Evolutionary conservation across 1,140 invertebrate species (phyloP), one percentile per base, ranked within the genome.

Genomic region (Heterodera schachtii): DNA sequence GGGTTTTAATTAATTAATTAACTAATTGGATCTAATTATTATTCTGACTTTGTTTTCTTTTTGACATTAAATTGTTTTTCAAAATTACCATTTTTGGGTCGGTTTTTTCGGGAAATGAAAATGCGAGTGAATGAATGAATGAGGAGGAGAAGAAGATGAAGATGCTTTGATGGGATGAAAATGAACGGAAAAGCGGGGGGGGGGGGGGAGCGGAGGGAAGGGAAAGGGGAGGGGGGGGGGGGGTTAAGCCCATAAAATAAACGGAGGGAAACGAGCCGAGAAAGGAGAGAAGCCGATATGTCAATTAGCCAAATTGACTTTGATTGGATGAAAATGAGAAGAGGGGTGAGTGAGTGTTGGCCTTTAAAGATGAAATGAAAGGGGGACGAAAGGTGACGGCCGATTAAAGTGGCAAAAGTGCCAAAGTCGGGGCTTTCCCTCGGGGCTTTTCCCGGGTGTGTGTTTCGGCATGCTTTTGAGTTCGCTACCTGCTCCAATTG

Each of bases 401-500:
- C 31, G 31, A 52, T 52, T 52, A 52, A 52, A 52, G 11, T 52
- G 49, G 49, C 0, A 52, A 52, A 52, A 5, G 16, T 19, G 57
- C 57, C 19, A 64, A 19, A 3, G 69, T 71, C 11, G 31, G 31
- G 31, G 31, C 31, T 31, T 31, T 1, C 31, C 31, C 31, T 31
- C 31, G 31, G 31, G 31, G 31, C 31, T 31, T 31, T 31, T 31
- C 31, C 31, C 31, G 31, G 31, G 31, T 31, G 31, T 31, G 31
- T 31, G 31, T 31, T 31, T 31, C 31, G 31, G 31, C 31, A 31
- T 31, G 31, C 31, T 31, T 31, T 31, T 31, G 31, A 0, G 8
- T 41, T 71, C 43, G 31, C 69, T 71, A 71, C 69, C 69, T 71
- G 69, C 69, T 11, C 69, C 31, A 43, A 41, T 11, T 64, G 57